Evolutionary conservation across 2,888 invertebrate genomes (phyloP).

Genomic region (Protophormia terraenovae): DNA sequence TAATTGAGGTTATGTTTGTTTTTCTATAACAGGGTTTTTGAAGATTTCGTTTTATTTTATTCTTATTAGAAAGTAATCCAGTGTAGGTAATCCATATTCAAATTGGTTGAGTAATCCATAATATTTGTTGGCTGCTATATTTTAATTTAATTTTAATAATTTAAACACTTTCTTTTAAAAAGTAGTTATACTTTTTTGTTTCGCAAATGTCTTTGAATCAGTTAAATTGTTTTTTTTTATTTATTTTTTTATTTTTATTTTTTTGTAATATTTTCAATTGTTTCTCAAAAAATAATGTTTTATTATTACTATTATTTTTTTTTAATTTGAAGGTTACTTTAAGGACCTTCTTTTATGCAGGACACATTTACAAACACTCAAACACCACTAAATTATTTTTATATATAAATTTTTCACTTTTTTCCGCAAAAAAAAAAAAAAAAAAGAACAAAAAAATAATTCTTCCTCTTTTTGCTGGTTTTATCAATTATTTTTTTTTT

Average conservation of each 20-base stretch:
- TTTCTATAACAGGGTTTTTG: neutral
- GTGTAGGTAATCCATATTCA: slow-evolving; percentile 64
- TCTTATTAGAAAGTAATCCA: slow-evolving; percentile 49
- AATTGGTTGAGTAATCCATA: slow-evolving; percentile 66
- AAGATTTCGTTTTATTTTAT: neutral
- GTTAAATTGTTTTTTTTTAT: neutral
- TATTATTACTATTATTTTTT: neutral
- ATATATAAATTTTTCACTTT: slow-evolving; percentile 33
- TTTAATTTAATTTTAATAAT: slow-evolving; percentile 3
- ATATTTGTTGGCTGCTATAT: slow-evolving; percentile 38
- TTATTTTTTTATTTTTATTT: neutral
- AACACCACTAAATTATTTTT: slow-evolving; percentile 23
- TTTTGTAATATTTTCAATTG: neutral
- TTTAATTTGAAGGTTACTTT: slow-evolving; percentile 54
- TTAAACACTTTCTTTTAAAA: slow-evolving; percentile 28
- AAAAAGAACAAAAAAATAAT: neutral
- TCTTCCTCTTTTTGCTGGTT: slow-evolving; percentile 14
- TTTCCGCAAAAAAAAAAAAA: slow-evolving; percentile 8
- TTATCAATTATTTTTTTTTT: slow-evolving; percentile 36
- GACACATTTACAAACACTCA: slow-evolving; percentile 30
- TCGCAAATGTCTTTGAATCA: neutral
- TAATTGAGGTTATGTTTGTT: slow-evolving; percentile 56
- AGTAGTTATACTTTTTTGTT: no score
- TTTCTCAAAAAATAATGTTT: neutral
- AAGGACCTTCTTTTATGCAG: slow-evolving; percentile 63